A percentile compares a stretch with the other conserved stretches of the same genome.
Conservation (phyloP, 2,797 vertebrate species). For the Meda fulgida region DNA sequence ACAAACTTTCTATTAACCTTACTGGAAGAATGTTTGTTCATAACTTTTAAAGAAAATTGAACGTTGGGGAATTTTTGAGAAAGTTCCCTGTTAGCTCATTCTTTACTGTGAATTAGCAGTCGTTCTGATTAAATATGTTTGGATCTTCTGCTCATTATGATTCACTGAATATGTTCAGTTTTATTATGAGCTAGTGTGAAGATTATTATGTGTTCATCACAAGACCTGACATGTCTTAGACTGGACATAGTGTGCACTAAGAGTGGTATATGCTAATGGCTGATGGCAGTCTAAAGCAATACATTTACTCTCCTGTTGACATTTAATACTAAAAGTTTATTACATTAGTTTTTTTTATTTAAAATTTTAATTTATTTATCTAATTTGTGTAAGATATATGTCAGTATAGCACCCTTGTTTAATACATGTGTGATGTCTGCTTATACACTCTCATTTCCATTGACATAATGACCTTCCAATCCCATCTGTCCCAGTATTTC, state of each 20-base stretch:
- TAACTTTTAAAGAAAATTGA: not conserved
- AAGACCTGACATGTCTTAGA: not conserved
- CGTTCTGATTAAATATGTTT: conserved; percentile 1
- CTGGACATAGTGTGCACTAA: not conserved
- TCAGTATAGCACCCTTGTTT: not conserved
- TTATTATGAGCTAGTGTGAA: not conserved
- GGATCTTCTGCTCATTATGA: not conserved
- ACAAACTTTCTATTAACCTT: not conserved
- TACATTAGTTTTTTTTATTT: not conserved
- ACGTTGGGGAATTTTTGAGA: not conserved
- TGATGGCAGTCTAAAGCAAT: not conserved
- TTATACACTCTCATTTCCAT: conserved; percentile 1
- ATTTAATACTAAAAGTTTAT: not conserved
- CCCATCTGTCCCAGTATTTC: conserved; percentile 29
- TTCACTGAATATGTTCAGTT: not conserved
- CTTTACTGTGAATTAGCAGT: conserved; percentile 10
- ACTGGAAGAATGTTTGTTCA: not conserved
- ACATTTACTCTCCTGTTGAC: not conserved
- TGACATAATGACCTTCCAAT: not conserved
- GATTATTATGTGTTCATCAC: conserved; percentile 11
- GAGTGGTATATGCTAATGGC: not conserved
- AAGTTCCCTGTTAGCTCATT: not conserved
- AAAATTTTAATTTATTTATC: not conserved
- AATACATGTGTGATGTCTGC: not conserved
- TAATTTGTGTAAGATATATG: not conserved